Conservation (phyloP, 2,113 vertebrate species). For the Nycticryphes semicollaris region DNA sequence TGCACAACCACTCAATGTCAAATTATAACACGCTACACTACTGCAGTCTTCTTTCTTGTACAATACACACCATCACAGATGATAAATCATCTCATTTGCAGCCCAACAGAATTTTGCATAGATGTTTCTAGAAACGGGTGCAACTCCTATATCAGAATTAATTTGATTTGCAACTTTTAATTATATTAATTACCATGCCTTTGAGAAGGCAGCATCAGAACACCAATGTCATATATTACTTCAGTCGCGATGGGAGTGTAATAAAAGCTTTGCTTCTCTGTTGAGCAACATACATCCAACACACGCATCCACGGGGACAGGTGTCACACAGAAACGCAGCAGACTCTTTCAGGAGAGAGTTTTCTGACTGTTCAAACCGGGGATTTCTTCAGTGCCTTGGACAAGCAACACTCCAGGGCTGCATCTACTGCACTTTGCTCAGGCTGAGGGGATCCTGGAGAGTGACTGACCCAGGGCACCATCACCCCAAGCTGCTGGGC, state of each 20-base stretch:
- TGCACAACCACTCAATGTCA: background rate
- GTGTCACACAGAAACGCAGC: background rate
- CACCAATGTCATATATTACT: background rate
- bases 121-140: background rate
- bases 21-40: background rate
- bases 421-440: background rate
- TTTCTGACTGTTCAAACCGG: background rate
- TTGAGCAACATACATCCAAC: background rate
- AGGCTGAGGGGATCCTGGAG: background rate
- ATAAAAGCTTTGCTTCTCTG: background rate
- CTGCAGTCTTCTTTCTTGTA: background rate
- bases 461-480: background rate
- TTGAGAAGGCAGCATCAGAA: background rate
- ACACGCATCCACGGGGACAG: background rate
- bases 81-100: background rate
- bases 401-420: background rate
- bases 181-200: background rate
- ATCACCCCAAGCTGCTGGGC: background rate
- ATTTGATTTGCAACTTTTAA: background rate
- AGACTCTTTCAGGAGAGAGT: background rate
- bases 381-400: background rate
- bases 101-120: background rate
- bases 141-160: background rate
- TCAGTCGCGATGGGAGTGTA: background rate
- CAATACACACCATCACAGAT: rapidly evolving